phyloP scores from a whole-genome alignment of 2,113 vertebrate genomes.

The Pipra filicauda region DNA sequence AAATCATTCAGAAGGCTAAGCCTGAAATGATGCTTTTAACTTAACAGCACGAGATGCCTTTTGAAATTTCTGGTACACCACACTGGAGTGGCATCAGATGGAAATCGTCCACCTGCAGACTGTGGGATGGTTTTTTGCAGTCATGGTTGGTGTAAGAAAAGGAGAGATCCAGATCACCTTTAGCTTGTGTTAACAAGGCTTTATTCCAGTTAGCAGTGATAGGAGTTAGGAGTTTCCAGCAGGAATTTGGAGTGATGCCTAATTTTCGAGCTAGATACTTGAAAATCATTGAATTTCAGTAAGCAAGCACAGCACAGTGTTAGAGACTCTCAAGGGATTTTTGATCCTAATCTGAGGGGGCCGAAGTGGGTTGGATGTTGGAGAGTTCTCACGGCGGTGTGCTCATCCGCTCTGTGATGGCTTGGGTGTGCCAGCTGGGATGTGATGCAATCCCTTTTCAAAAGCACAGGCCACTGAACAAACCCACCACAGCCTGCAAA shows the following conservation, averaged over 20 bases:
- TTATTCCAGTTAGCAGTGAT: constrained; percentile 8
- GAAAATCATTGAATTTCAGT: neutral
- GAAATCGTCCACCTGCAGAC: neutral
- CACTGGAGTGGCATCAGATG: neutral
- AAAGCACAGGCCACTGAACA: neutral
- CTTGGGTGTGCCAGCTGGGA: neutral
- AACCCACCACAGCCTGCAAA: neutral
- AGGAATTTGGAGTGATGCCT: constrained; percentile 18
- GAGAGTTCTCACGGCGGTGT: neutral
- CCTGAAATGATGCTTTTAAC: neutral
- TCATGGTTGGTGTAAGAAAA: neutral
- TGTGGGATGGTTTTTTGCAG: neutral
- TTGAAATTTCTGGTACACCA: neutral
- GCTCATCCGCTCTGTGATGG: neutral
- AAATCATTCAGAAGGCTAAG: neutral
- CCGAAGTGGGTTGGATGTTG: neutral
- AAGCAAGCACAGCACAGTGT: neutral
- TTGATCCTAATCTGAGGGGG: neutral
- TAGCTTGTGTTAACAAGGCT: constrained; percentile 8
- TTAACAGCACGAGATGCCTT: neutral
- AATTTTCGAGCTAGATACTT: constrained; percentile 8
- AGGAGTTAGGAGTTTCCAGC: constrained; percentile 33
- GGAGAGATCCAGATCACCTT: neutral
- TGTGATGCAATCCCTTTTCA: neutral
- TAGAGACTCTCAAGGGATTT: neutral